Base-by-base conservation (phyloP, 2,888 invertebrate species). In the Xestobium rufovillosum region DNA sequence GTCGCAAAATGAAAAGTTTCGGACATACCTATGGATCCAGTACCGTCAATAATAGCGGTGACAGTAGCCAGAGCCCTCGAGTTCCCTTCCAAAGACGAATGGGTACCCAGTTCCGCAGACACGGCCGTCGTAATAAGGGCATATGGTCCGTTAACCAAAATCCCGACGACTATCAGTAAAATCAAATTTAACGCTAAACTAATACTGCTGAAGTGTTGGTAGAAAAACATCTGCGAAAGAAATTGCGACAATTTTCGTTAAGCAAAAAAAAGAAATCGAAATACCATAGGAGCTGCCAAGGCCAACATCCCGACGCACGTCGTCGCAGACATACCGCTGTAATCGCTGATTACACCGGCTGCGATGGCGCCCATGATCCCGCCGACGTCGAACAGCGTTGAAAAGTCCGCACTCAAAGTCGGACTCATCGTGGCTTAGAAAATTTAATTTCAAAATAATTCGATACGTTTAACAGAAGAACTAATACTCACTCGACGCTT, bases 31-130 rank as follows among this genome's bases (percentile, higher is more conserved):
- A 89, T 76, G 41, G 88, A 89, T 4, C 96, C 95, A 0, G 95
- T 95, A 29, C 96, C 96, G 66, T 96, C 96, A 29, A 96, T 95
- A 51, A 96, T 94, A 13, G 95, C 91, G 0, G 95, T 91, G n/a
- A 96, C 95, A 0, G 96, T 96, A 4, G 96, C 94, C 40, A 96
- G 65, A 3, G 95, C 96, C 59, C 83, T 85, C 0, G 89, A 69
- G 66, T 87, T 89, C 2, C 88, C 88, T 34, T 82, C 78, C 36
- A 95, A 69, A 42, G 83, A 83, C 46, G 80, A 75, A 69, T 94
- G 92, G 0, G 89, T 86, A 10, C 96, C 92, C 3, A 96, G 71
- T 60, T 96, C 95, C 0, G 96, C 90, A 36, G 91, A 89, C 23
- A 96, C 95, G 0, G 94, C 91, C 0, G 96, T 96, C 2, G 96